These are phyloP conservation scores for Augochlorella aurata DNA, from an alignment of 2,888 invertebrate species.

Conservation along the genomic window DNA sequence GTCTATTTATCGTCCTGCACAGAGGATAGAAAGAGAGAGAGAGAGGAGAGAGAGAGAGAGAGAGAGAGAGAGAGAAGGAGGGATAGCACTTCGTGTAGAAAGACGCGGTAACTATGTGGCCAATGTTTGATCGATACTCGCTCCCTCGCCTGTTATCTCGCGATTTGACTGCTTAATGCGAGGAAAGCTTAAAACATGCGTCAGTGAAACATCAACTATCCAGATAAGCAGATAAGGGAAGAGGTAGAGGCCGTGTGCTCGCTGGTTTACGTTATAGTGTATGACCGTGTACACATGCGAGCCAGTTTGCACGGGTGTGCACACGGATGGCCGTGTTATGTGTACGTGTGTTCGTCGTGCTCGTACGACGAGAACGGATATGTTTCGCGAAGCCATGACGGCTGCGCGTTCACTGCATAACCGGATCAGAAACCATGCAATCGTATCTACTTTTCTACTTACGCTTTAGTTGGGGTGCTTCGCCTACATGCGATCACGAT, in stretches of 20 bases:
- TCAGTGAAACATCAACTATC: conserved; percentile 67
- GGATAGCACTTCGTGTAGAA: neutral
- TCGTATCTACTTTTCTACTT: conserved; percentile 80
- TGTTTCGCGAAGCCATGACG: conserved; percentile 77
- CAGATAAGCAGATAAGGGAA: conserved; percentile 66
- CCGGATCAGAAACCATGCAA: conserved; percentile 82
- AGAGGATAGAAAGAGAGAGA: neutral
- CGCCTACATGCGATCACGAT: conserved; percentile 71
- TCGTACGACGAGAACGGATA: conserved; percentile 32
- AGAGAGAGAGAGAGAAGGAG: neutral
- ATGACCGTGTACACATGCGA: too few relatives aligned
- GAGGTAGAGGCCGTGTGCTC: conserved; percentile 1
- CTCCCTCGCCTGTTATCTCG: conserved; percentile 51
- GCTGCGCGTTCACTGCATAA: conserved; percentile 75
- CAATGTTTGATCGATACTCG: conserved; percentile 64
- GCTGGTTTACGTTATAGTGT: neutral
- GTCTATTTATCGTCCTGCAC: conserved; percentile 33
- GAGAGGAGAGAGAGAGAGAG: neutral
- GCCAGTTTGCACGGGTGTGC: too few relatives aligned
- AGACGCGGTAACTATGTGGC: conserved; percentile 42
- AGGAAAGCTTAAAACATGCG: conserved; percentile 68
- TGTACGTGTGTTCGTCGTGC: conserved; percentile 12
- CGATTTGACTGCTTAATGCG: conserved; percentile 63
- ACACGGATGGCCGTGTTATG: neutral
- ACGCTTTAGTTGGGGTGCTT: conserved; percentile 79